Evolutionary conservation across 92 coral and sea anemone genomes (phyloP).

Genomic region (Bergia sp.): DNA sequence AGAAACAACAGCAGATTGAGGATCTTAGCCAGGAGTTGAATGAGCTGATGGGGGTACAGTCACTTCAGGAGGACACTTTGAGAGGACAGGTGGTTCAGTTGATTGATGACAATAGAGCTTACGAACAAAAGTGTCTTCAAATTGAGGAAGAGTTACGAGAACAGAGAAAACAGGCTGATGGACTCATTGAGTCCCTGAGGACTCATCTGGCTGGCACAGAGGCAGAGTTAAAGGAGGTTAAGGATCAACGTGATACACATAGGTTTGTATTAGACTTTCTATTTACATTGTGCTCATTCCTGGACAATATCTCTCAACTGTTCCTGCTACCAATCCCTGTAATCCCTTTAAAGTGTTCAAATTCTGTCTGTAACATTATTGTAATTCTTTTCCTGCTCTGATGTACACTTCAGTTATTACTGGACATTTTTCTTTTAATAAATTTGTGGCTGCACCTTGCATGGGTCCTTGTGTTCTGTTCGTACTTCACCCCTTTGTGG

Average conservation of each 20-base stretch:
- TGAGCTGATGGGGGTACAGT: conserved; percentile 1
- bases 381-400: too few relatives aligned
- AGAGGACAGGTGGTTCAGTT: conserved; percentile 38
- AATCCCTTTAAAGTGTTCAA: too few relatives aligned
- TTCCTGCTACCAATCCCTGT: too few relatives aligned
- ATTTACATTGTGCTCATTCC: too few relatives aligned
- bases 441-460: too few relatives aligned
- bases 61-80: conserved; percentile 14
- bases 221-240: conserved; percentile 13
- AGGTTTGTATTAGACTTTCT: conserved; percentile 8
- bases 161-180: conserved; percentile 22
- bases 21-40: conserved; percentile 16
- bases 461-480: too few relatives aligned
- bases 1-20: conserved; percentile 19
- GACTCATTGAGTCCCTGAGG: conserved; percentile 34
- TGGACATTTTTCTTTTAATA: too few relatives aligned
- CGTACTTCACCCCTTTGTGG: too few relatives aligned
- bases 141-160: conserved; percentile 16
- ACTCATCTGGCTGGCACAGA: conserved; percentile 40
- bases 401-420: too few relatives aligned
- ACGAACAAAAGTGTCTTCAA: conserved; percentile 16
- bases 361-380: too few relatives aligned
- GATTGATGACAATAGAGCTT: conserved; percentile 33
- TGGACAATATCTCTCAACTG: too few relatives aligned
- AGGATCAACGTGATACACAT: conserved; percentile 9